These are phyloP conservation scores for Bovichtus diacanthus DNA, from an alignment of 2,797 vertebrate genomes.

Conservation along the genomic window DNA sequence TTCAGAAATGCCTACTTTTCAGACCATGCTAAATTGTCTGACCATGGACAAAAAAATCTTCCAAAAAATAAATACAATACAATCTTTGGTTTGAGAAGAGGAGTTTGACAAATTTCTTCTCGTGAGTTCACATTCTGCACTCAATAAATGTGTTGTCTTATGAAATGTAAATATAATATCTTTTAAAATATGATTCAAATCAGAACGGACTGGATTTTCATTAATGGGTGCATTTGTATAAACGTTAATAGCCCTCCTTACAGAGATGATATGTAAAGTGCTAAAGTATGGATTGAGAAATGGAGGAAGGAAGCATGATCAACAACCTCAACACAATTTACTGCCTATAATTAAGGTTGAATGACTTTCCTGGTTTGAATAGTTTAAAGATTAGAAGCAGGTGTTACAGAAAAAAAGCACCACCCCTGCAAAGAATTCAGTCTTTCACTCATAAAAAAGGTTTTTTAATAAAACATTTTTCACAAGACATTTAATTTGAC, in stretches of 20 bases:
- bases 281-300: slow-evolving; percentile 38
- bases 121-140: not conserved
- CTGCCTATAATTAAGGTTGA: slow-evolving; percentile 50
- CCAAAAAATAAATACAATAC: no score
- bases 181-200: slow-evolving; percentile 2
- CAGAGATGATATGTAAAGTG: slow-evolving; percentile 19
- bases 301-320: slow-evolving; percentile 29
- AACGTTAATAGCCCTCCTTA: not conserved
- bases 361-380: slow-evolving; percentile 40
- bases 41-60: slow-evolving; percentile 7
- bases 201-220: slow-evolving; percentile 18
- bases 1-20: not conserved
- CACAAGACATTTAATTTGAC: slow-evolving; percentile 55
- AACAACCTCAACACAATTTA: slow-evolving; percentile 37
- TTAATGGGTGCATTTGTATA: slow-evolving; percentile 28
- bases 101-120: not conserved
- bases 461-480: slow-evolving; percentile 40
- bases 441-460: slow-evolving; percentile 41
- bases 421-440: slow-evolving; percentile 26
- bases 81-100: no score
- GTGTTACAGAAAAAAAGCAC: slow-evolving; percentile 29
- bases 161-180: not conserved
- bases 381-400: slow-evolving; percentile 54
- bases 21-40: not conserved
- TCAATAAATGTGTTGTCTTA: not conserved